These are phyloP conservation scores for Achatina immaculata DNA, from an alignment of 1,140 invertebrate genomes.

Conservation along the genomic window DNA sequence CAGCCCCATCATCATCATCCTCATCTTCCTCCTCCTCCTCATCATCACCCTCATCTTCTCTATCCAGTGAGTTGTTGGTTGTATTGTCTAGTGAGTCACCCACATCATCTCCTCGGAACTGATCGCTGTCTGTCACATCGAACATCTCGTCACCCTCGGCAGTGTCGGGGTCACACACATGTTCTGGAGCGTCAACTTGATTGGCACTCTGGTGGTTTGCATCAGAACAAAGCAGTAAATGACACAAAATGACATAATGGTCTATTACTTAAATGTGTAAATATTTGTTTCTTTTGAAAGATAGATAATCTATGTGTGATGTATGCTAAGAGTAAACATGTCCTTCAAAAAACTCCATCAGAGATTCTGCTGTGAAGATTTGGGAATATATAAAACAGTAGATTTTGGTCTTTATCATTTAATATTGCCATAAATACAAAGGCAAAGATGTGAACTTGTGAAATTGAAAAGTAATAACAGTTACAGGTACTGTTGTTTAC, in stretches of 20 bases:
- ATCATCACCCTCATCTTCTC: constrained; percentile 33
- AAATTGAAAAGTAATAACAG: no score
- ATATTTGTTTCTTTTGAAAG: background rate
- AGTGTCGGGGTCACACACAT: background rate
- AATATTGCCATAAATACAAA: no score
- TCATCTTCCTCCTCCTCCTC: constrained; percentile 34
- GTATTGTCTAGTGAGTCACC: constrained; percentile 19
- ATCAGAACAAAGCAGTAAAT: background rate
- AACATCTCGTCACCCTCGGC: constrained; percentile 33
- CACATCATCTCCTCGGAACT: constrained; percentile 19
- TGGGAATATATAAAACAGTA: no score
- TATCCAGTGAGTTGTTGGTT: constrained; percentile 1
- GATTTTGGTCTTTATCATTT: no score
- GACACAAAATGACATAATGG: background rate
- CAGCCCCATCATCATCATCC: constrained; percentile 5
- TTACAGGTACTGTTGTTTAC: no score
- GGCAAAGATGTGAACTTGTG: no score
- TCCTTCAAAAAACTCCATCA: no score
- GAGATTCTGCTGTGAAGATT: no score
- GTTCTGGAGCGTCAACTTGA: background rate
- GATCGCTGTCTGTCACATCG: constrained; percentile 24
- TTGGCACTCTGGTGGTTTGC: background rate
- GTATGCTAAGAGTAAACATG: no score
- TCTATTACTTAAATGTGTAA: no score
- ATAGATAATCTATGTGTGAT: no score